Percentiles rank a stretch among this genome's conserved stretches.
Evolutionary conservation across 2,888 invertebrate genomes (phyloP).

Genomic region (Diaprepes abbreviatus): DNA sequence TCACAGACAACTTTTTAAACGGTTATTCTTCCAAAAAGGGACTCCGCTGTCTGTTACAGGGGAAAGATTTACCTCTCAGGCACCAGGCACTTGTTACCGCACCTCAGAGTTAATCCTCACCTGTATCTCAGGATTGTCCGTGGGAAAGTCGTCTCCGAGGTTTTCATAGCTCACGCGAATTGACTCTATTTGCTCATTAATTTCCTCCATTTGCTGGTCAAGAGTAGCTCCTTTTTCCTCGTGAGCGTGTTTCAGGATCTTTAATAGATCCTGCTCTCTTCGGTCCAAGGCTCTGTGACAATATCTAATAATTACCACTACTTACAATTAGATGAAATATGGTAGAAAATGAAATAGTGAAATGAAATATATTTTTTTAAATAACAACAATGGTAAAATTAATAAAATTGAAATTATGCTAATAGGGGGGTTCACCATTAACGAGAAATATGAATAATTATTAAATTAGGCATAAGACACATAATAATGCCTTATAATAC

Average conservation of each 20-base stretch:
- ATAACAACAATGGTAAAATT: too few species aligned
- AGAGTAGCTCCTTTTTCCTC: not conserved
- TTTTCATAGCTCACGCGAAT: not conserved
- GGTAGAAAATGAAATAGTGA: too few species aligned
- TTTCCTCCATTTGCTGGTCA: not conserved
- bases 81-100: not conserved
- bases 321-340: too few species aligned
- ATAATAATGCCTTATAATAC: too few species aligned
- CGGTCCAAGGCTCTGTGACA: not conserved
- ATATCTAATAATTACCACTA: too few species aligned
- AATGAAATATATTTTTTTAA: too few species aligned
- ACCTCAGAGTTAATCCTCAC: not conserved
- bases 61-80: not conserved
- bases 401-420: too few species aligned
- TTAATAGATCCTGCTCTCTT: not conserved
- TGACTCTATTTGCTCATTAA: not conserved
- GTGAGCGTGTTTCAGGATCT: not conserved
- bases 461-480: too few species aligned
- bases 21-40: not conserved
- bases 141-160: not conserved
- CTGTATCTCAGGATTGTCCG: not conserved
- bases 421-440: too few species aligned
- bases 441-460: too few species aligned
- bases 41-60: not conserved
- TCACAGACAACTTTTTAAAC: not conserved